Base-by-base conservation (phyloP, 2,797 vertebrate genomes). In the Podarcis lilfordi region DNA sequence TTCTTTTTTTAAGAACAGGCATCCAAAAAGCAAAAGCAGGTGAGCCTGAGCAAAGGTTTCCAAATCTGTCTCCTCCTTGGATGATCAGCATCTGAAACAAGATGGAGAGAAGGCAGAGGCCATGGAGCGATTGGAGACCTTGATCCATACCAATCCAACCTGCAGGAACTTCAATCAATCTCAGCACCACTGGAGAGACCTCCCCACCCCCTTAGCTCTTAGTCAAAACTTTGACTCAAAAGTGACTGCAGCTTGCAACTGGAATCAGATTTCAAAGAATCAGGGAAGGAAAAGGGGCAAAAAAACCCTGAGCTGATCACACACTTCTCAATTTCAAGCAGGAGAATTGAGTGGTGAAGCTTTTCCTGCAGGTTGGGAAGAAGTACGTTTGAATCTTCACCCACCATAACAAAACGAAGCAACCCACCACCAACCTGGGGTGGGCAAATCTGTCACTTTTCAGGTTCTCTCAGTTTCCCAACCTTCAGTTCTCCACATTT, bases 61-160 rank as follows among this genome's bases (percentile, higher is more conserved):
- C 13, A 55, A 55, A 55, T 55, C 50, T 55, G 50, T 15, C 13
- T 55, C 50, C 50, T 55, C 50, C 50, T 55, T 55, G 50, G 50
- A 15, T 55, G 50, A 15, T 55, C 50, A 55, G 50, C 50, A 15
- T 15, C 50, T 55, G 50, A 55, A 55, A 55, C 50, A 55, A 55
- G 0, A 1, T 0, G 61, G 15, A 79, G 40, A 35, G 61, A n/a
- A 50, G 37, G 35, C 35, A 64, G 72, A 29, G 80, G 80, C 66
- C 8, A 71, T 4, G 5, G 55, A 0, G 0, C 0, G 0, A 82
- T 85, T 83, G 69, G 91, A 87, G 85, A 82, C 85, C 91, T 95
- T 90, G 89, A 93, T 92, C 89, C 91, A 77, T 32, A 40, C 84
- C 59, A 29, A 0, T 79, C 86, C 86, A 86, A 55, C 91, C 82